Evolutionary conservation across 2,797 vertebrate species (phyloP).

Genomic region (Micromesistius poutassou): DNA sequence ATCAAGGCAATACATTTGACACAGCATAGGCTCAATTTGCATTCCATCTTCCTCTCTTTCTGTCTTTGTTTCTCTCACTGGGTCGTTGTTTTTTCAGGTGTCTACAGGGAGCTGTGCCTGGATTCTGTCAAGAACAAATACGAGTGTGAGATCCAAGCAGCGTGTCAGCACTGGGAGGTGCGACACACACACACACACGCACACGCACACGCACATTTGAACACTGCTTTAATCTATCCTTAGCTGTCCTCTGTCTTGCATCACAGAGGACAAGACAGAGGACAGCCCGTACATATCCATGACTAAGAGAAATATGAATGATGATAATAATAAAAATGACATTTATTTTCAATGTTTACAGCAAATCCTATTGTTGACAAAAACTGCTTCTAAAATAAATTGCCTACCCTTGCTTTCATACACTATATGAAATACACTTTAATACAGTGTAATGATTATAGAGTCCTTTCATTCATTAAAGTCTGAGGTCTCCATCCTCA

Average conservation of each 20-base stretch:
- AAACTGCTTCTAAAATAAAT: background rate
- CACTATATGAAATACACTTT: background rate
- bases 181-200: background rate
- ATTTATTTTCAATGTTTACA: no score
- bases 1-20: no score
- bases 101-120: constrained; percentile 89
- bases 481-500: background rate
- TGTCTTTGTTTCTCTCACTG: background rate
- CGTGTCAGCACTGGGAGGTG: constrained; percentile 97
- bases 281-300: no score
- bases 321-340: no score
- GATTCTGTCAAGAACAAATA: constrained; percentile 98
- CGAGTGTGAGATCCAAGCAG: constrained; percentile 97
- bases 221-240: background rate
- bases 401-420: background rate
- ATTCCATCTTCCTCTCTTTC: no score
- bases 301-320: no score
- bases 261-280: no score
- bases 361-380: background rate
- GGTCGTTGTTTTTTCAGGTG: constrained; percentile 52
- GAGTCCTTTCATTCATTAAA: background rate
- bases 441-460: background rate
- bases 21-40: no score
- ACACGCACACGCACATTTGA: constrained; percentile 3
- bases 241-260: background rate